These are phyloP conservation scores for Stegana nigrithorax DNA, from an alignment of 2,888 invertebrate genomes.

Conservation along the genomic window DNA sequence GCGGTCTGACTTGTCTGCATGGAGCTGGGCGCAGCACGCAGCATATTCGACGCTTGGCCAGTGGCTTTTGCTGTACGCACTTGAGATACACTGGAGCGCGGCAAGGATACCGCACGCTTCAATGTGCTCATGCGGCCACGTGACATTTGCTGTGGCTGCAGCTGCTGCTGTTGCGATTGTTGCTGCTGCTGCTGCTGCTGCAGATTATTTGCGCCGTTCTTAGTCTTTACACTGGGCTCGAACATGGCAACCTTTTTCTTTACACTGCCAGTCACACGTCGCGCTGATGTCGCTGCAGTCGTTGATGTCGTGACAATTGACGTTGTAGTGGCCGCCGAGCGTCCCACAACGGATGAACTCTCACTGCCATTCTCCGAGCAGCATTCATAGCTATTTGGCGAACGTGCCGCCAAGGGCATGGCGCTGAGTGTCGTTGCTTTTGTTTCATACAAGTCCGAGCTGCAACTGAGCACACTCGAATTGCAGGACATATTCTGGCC, in stretches of 20 bases:
- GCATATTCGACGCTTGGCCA: slow-evolving; percentile 29
- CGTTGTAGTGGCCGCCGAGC: slow-evolving; percentile 15
- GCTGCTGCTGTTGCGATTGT: slow-evolving; percentile 48
- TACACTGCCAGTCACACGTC: slow-evolving; percentile 57
- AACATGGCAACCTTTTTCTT: slow-evolving; percentile 74
- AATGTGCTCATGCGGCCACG: slow-evolving; percentile 68
- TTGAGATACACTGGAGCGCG: slow-evolving; percentile 64
- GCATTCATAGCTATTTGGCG: slow-evolving; percentile 73
- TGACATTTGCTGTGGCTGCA: slow-evolving; percentile 64
- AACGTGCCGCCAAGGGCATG: slow-evolving; percentile 61
- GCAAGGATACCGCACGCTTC: slow-evolving; percentile 69
- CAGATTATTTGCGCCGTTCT: slow-evolving; percentile 54
- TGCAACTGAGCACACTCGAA: slow-evolving; percentile 82
- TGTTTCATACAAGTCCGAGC: slow-evolving; percentile 75
- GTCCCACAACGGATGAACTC: slow-evolving; percentile 77
- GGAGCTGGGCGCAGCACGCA: slow-evolving; percentile 68
- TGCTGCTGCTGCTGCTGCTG: slow-evolving; percentile 47
- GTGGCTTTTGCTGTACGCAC: slow-evolving; percentile 72
- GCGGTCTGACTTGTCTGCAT: slow-evolving; percentile 31
- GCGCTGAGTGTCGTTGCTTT: background rate
- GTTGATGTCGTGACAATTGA: background rate
- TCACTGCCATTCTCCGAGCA: slow-evolving; percentile 82
- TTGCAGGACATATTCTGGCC: slow-evolving; percentile 77
- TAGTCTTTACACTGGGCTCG: slow-evolving; percentile 65
- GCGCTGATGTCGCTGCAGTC: slow-evolving; percentile 31